These are phyloP conservation scores for Apodemus speciosus DNA, from an alignment of 2,113 vertebrate genomes.

Conservation along the genomic window DNA sequence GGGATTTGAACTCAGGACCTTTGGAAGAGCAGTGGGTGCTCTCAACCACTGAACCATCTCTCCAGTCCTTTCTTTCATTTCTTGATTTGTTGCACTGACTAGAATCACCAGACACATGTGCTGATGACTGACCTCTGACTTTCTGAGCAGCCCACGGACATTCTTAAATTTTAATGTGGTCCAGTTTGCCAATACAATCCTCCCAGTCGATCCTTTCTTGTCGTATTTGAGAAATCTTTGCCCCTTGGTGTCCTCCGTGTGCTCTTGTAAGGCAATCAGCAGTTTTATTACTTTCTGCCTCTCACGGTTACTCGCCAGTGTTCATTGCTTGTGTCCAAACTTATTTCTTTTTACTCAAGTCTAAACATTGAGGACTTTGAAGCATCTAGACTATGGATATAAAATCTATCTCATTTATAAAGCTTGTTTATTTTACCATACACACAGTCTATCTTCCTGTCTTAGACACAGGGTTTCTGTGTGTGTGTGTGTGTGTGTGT, in stretches of 20 bases:
- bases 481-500: not conserved
- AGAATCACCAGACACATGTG: not conserved
- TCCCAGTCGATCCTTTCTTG: not conserved
- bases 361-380: not conserved
- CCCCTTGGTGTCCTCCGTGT: not conserved
- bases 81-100: not conserved
- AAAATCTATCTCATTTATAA: not conserved
- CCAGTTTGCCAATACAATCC: not conserved
- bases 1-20: too few species aligned
- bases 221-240: not conserved
- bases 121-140: not conserved
- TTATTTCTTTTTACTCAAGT: slow-evolving; percentile 32
- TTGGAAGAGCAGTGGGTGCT: too few species aligned
- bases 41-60: too few species aligned
- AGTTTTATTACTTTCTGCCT: not conserved
- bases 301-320: not conserved
- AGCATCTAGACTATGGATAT: not conserved
- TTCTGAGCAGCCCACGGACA: not conserved
- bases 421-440: not conserved
- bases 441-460: not conserved
- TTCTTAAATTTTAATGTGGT: slow-evolving; percentile 14
- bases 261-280: not conserved
- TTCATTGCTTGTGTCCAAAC: not conserved
- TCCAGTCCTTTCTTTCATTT: not conserved
- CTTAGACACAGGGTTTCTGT: not conserved